Percentiles rank a stretch among this genome's conserved stretches.
phyloP scores from a whole-genome alignment of 2,113 vertebrate species.

The Coturnix japonica region DNA sequence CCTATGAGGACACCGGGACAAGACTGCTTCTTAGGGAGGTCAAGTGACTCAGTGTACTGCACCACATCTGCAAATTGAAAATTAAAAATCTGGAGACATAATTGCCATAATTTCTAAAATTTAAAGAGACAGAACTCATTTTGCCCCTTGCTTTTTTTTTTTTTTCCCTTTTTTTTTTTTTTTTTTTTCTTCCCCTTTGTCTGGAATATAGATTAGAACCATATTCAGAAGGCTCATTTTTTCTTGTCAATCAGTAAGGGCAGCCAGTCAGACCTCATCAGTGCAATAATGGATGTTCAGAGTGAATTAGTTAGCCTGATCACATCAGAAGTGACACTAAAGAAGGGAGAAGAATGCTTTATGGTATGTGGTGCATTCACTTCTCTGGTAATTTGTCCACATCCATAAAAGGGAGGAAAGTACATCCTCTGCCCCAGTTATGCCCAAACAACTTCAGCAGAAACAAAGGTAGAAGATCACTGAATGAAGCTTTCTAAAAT shows the following conservation, averaged over 20 bases:
- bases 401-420: slow-evolving; percentile 19
- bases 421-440: background rate
- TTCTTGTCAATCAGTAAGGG: slow-evolving; percentile 70
- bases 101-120: slow-evolving; percentile 23
- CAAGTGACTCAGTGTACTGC: slow-evolving; percentile 28
- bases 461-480: background rate
- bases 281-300: slow-evolving; percentile 65
- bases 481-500: too few relatives aligned
- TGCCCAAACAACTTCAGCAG: background rate
- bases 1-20: slow-evolving; percentile 40
- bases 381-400: slow-evolving; percentile 16
- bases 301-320: slow-evolving; percentile 61
- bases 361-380: slow-evolving; percentile 7
- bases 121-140: slow-evolving; percentile 41
- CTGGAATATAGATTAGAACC: slow-evolving; percentile 52
- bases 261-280: slow-evolving; percentile 70
- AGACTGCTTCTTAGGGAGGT: slow-evolving; percentile 46
- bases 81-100: slow-evolving; percentile 47
- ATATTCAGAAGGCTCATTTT: slow-evolving; percentile 62
- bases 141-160: background rate
- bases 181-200: background rate
- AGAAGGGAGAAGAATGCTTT: slow-evolving; percentile 38
- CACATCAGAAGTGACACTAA: slow-evolving; percentile 54
- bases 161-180: too few relatives aligned
- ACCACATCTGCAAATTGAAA: slow-evolving; percentile 56